Percentiles rank a stretch among this genome's conserved stretches.
Evolutionary conservation across 2,888 invertebrate genomes (phyloP).

Genomic region (Cylindroiulus punctatus): DNA sequence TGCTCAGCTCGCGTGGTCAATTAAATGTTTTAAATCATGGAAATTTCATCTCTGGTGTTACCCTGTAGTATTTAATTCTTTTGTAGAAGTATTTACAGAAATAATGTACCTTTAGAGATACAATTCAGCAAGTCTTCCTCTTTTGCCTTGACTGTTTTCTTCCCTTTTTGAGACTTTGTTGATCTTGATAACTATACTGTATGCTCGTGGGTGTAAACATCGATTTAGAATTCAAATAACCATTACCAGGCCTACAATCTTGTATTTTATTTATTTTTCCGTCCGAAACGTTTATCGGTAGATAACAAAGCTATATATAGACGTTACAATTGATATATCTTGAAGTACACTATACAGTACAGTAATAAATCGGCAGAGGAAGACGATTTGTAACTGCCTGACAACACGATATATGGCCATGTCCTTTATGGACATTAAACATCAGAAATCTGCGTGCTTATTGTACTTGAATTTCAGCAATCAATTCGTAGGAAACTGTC

Average conservation of each 20-base stretch:
- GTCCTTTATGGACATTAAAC: slow-evolving; percentile 2
- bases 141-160: background rate
- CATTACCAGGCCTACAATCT: background rate
- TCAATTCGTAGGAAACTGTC: slow-evolving; percentile 10
- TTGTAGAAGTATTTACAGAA: too few species aligned
- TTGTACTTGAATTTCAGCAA: slow-evolving; percentile 10
- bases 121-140: too few species aligned
- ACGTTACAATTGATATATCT: background rate
- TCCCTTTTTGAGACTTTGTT: background rate
- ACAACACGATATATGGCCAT: slow-evolving; percentile 14
- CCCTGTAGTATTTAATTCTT: too few species aligned
- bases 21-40: too few species aligned
- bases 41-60: too few species aligned
- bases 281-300: background rate
- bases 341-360: background rate
- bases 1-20: too few species aligned
- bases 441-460: slow-evolving; percentile 22
- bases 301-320: background rate
- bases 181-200: too few species aligned
- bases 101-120: too few species aligned
- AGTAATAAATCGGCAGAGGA: background rate
- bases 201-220: background rate
- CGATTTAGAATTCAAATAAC: background rate
- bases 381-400: background rate
- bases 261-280: background rate